Conservation (phyloP, 2,113 vertebrate species). For the Alethe castanea region DNA sequence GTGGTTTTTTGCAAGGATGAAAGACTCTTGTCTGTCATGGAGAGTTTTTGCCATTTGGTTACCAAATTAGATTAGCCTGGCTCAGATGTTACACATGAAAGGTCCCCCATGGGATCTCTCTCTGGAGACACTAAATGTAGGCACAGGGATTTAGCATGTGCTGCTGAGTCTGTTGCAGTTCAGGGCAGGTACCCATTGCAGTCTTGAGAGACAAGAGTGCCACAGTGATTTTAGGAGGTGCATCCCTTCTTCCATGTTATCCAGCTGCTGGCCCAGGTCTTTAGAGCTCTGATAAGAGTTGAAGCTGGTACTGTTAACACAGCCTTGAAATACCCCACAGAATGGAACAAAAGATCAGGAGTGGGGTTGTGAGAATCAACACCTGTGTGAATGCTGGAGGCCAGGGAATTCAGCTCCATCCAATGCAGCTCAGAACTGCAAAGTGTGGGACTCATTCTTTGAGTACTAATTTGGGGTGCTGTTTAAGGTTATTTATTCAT, state of each 20-base stretch:
- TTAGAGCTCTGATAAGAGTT: not conserved
- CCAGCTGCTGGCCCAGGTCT: not conserved
- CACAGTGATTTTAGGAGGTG: not conserved
- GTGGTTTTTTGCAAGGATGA: not conserved
- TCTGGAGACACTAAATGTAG: not conserved
- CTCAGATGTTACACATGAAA: not conserved
- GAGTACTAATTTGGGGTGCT: not conserved
- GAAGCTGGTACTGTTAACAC: not conserved
- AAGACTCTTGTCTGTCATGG: not conserved
- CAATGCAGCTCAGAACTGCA: rapidly evolving
- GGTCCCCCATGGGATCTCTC: not conserved
- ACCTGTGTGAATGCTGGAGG: rapidly evolving
- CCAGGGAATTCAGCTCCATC: not conserved
- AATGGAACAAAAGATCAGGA: not conserved
- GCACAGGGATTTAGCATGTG: not conserved
- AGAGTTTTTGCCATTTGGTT: not conserved
- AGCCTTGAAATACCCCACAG: not conserved
- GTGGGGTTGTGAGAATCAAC: not conserved
- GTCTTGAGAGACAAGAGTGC: not conserved
- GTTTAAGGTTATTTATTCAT: not conserved
- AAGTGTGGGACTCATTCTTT: not conserved
- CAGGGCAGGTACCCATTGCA: not conserved
- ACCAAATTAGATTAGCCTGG: not conserved
- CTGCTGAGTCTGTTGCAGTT: not conserved
- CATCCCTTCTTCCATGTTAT: not conserved